Base-by-base conservation (phyloP, 1,140 invertebrate genomes). In the Drosophila sechellia region DNA sequence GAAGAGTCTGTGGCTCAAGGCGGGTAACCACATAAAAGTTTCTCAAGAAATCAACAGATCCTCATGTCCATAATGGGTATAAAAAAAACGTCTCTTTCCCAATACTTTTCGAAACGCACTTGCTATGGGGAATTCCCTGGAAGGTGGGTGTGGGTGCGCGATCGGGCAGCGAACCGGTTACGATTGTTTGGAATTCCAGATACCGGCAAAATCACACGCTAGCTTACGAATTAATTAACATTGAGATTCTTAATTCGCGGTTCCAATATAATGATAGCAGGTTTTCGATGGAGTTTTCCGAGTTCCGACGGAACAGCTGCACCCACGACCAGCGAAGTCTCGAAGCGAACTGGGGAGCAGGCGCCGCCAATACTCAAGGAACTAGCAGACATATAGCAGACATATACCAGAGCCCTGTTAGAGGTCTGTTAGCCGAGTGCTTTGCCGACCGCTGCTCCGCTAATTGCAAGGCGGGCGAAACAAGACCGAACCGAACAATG, bases 181-280 rank as follows among this genome's bases (percentile, higher is more conserved):
- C 13, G 56, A 11, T 37, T 4, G 8, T 45, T 34, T 13, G 52
- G 50, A 25, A 27, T 55, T 55, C 31, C 1, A 34, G 31, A 11
- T 8, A 42, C 17, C 49, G 48, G 39, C 49, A 10, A 39, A 69
- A 48, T 55, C 68, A 49, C 68, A 71, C 68, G 53, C 60, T 75
- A 58, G 53, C 74, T 76, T 48, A 53, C 61, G 56, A 54, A 22
- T 76, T 58, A 40, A 66, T 75, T 75, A 75, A 53, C 59, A 48
- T 65, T 65, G 40, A 17, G 46, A 58, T 53, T 75, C 54, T 40
- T 46, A 65, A 48, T 55, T 13, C 37, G 11, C 37, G 11, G 13
- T 39, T 49, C 46, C 60, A 17, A 66, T 75, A 17, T 50, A n/a
- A 13, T 17, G 12, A 64, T 52, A 17, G 39, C 22, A 34, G 13